Evolutionary conservation across 2,797 vertebrate genomes (phyloP).

Genomic region (Odontamblyopus lacepedii): DNA sequence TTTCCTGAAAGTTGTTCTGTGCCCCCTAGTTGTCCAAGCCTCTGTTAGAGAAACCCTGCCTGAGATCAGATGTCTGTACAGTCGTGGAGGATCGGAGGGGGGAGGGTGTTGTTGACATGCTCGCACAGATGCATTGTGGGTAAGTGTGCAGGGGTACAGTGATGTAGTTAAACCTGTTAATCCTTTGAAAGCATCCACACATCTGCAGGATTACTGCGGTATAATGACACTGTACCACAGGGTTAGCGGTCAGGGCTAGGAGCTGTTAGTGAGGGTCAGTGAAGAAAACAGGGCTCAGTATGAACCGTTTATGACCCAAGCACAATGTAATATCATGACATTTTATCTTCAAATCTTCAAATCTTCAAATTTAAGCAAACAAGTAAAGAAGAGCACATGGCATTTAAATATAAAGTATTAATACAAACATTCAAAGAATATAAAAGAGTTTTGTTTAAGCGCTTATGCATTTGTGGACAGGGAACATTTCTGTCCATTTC

Average conservation of each 20-base stretch:
- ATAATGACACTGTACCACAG: constrained; percentile 19
- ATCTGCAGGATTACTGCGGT: constrained; percentile 37
- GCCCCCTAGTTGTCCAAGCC: background rate
- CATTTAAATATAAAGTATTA: background rate
- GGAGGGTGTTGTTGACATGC: background rate
- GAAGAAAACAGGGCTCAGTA: background rate
- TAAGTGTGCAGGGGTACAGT: constrained; percentile 19
- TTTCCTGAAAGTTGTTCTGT: background rate
- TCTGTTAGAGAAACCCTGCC: background rate
- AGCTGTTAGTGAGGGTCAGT: background rate
- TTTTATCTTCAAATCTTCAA: too few species aligned
- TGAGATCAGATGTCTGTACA: background rate
- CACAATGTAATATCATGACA: background rate
- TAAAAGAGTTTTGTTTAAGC: too few species aligned
- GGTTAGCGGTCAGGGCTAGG: background rate
- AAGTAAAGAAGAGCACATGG: background rate
- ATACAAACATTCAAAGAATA: too few species aligned
- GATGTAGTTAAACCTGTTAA: constrained; percentile 54
- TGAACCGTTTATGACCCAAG: background rate
- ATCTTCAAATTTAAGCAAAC: background rate
- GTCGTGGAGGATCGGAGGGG: background rate
- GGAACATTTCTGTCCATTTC: too few species aligned
- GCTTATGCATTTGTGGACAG: too few species aligned
- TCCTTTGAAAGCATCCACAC: constrained; percentile 67
- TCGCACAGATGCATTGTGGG: constrained; percentile 10